Conservation (phyloP, 2,888 invertebrate genomes). For the Hydropsyche betteni region DNA sequence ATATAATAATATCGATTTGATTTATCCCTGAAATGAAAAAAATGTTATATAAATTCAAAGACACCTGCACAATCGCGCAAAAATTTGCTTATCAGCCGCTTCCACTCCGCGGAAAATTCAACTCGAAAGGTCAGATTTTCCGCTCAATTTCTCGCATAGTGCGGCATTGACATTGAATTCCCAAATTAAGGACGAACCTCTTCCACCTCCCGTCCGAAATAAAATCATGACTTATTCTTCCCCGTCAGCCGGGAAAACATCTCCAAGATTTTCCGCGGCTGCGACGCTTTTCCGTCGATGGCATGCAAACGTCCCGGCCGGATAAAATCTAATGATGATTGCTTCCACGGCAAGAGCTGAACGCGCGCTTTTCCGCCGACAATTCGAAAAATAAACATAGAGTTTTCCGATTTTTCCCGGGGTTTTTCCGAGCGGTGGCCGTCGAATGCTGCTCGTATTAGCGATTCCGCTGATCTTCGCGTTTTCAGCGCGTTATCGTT, state of each 20-base stretch:
- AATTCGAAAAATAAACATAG: slow-evolving; percentile 37
- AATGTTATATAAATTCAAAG: no score
- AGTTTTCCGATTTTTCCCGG: slow-evolving; percentile 17
- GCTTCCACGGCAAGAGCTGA: slow-evolving; percentile 43
- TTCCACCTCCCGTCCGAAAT: background rate
- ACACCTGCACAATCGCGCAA: no score
- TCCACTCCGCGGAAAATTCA: no score
- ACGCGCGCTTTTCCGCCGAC: slow-evolving; percentile 29
- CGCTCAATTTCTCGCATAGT: no score
- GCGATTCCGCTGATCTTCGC: slow-evolving; percentile 22
- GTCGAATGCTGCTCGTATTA: slow-evolving; percentile 20
- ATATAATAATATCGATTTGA: no score
- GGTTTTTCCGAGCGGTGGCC: background rate
- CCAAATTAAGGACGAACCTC: no score
- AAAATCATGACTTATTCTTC: no score
- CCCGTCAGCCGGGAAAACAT: slow-evolving; percentile 1
- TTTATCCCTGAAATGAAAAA: no score
- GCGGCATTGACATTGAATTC: no score
- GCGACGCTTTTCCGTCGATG: slow-evolving; percentile 32
- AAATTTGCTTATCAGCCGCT: no score
- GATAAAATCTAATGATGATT: slow-evolving; percentile 51
- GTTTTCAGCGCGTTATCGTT: background rate
- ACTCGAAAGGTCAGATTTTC: no score
- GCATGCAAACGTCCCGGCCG: slow-evolving; percentile 33
- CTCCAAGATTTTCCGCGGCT: background rate